Base-by-base conservation (phyloP, 2,113 vertebrate species). In the Desmodus rotundus region DNA sequence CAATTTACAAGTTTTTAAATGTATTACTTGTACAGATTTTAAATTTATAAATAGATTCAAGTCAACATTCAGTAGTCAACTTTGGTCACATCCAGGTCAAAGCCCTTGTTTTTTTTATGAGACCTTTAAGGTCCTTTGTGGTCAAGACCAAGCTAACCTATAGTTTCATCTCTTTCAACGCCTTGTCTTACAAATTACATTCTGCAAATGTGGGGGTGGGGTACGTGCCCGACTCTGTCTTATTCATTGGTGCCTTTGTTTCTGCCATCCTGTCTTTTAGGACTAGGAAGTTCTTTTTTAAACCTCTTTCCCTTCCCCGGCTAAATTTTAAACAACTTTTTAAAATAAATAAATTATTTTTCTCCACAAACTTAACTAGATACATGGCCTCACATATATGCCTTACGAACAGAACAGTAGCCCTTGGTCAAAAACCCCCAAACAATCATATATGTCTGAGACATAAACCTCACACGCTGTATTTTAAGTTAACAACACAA, bases 41-140 rank as follows among this genome's bases (percentile, higher is more conserved):
- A 70, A 94, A 47, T 13, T 90, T 92, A 83, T 96, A 93, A 91
- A 61, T 82, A 91, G 45, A 96, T 47, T 68, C 63, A 96, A 89
- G 78, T 83, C 47, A 93, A 76, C 22, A 43, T 16, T 80, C 45
- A 89, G 26, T 87, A 89, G 58, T 58, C 50, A 76, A 52, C 54
- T 91, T 94, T 85, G 65, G 95, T 92, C 45, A 24, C 19, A 87
- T 38, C 4, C 12, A 93, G 54, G 73, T 88, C 94, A 96, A 83
- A 94, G 31, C 16, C 16, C 26, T n/a, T 45, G n/a, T 82, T 80
- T 63, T 94, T 89, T 77, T 80, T 61, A 47, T 77, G 58, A 87
- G 82, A 73, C 47, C 22, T 93, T 84, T 63, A 74, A 94, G 31
- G 56, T 65, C 17, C 2, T 45, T 70, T 76, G 16, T 84, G 76